These are phyloP conservation scores for Ginglymostoma cirratum DNA, from an alignment of 2,113 vertebrate genomes.

Conservation along the genomic window DNA sequence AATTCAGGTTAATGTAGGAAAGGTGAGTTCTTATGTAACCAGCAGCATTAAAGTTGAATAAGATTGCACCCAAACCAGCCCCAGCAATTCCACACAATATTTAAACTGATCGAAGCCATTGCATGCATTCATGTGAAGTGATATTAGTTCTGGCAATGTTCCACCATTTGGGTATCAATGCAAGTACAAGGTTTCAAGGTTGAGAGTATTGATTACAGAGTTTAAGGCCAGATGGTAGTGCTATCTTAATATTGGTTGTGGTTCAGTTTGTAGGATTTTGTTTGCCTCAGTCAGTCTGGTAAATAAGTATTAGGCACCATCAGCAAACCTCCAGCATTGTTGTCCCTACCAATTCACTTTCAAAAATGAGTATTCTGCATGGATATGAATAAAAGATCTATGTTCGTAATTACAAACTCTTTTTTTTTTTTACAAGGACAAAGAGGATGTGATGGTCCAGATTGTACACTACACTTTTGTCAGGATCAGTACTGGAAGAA, in stretches of 20 bases:
- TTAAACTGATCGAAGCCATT: not conserved
- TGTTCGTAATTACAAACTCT: too few species aligned
- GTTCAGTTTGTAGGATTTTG: not conserved
- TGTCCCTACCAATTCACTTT: too few species aligned
- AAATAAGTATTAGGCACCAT: too few species aligned
- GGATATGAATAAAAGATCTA: too few species aligned
- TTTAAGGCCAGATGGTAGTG: not conserved
- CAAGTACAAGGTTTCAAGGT: not conserved
- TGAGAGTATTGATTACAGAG: not conserved
- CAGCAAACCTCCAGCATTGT: too few species aligned
- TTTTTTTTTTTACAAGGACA: too few species aligned
- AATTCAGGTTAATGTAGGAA: not conserved
- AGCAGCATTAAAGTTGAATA: not conserved
- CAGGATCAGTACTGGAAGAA: too few species aligned
- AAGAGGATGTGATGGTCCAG: too few species aligned
- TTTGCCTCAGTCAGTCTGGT: not conserved
- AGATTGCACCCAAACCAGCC: not conserved
- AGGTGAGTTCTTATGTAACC: not conserved
- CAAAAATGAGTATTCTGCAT: too few species aligned
- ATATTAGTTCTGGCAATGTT: not conserved
- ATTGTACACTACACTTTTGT: too few species aligned
- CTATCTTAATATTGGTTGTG: too few species aligned
- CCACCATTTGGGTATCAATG: not conserved
- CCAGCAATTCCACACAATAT: not conserved
- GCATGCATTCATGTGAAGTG: not conserved